phyloP scores from a whole-genome alignment of 1,140 invertebrate genomes.

The Heterodera carotae region DNA sequence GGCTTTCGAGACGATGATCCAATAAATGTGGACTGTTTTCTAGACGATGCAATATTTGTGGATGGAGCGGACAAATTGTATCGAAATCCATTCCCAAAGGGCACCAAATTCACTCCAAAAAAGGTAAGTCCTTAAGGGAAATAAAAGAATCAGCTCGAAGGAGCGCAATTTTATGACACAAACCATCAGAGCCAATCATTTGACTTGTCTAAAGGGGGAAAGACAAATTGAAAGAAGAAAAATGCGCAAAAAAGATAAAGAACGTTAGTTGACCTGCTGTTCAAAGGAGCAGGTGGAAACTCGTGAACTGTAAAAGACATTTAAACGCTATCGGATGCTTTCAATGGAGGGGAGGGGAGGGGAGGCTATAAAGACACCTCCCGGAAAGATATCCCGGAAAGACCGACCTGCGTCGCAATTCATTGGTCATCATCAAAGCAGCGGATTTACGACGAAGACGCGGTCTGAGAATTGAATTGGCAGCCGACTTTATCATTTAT shows the following conservation, averaged over 20 bases:
- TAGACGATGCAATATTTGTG: conserved; percentile 13
- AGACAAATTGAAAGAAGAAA: neutral
- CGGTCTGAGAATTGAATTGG: conserved; percentile 14
- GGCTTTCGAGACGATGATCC: conserved; percentile 17
- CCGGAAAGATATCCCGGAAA: no score
- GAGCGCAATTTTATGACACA: neutral
- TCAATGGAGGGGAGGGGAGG: neutral
- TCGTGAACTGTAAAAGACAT: conserved; percentile 9
- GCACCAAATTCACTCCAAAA: conserved; percentile 33
- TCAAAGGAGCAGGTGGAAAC: conserved; percentile 37
- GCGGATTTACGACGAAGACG: conserved; percentile 26
- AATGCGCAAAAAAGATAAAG: neutral
- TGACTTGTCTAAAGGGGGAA: conserved; percentile 27
- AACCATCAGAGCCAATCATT: conserved; percentile 26
- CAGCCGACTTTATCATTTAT: conserved; percentile 13
- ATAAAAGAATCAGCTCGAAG: neutral
- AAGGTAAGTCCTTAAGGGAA: conserved; percentile 20
- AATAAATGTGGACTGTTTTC: conserved; percentile 20
- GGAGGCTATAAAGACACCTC: no score
- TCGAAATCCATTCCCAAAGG: conserved; percentile 36
- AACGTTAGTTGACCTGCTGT: neutral
- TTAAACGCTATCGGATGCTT: neutral
- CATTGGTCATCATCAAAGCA: conserved; percentile 30
- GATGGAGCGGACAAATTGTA: conserved; percentile 7
- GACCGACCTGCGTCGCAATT: conserved; percentile 16